Percentiles rank a stretch among this genome's conserved stretches.
Evolutionary conservation across 1,140 invertebrate species (phyloP).

Genomic region (honey bee (Apis mellifera)): DNA sequence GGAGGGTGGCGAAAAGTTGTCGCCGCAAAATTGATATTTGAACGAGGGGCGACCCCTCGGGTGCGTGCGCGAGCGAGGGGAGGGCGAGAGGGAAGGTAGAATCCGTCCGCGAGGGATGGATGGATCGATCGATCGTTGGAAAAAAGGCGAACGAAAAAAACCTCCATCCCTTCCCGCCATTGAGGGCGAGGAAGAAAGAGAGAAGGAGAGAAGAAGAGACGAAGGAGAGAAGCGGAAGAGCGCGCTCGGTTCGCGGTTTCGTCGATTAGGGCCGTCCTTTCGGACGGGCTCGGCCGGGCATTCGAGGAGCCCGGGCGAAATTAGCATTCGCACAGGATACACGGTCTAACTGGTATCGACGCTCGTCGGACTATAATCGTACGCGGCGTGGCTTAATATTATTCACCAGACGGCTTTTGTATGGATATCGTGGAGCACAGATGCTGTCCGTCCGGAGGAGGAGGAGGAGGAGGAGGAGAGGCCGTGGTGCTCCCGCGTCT

Average conservation of each 20-base stretch:
- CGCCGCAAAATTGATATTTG: constrained; percentile 75
- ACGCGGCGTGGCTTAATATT: constrained; percentile 81
- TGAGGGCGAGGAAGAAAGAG: not conserved
- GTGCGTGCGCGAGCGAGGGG: too few species aligned
- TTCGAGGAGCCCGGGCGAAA: constrained; percentile 64
- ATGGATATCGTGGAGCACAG: constrained; percentile 80
- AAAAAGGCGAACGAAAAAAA: not conserved
- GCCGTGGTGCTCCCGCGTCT: constrained; percentile 37
- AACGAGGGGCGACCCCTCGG: constrained; percentile 41
- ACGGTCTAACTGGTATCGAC: constrained; percentile 81
- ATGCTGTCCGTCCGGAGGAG: constrained; percentile 75
- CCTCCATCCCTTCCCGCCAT: too few species aligned
- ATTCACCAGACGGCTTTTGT: constrained; percentile 81
- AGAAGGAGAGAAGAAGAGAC: too few species aligned
- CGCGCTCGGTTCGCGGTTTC: constrained; percentile 33
- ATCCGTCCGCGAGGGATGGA: not conserved
- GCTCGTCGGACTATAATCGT: constrained; percentile 81
- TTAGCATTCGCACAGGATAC: constrained; percentile 82
- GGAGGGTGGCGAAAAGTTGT: constrained; percentile 66
- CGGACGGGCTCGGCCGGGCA: constrained; percentile 4
- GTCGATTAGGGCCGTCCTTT: constrained; percentile 11
- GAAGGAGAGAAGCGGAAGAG: constrained; percentile 10
- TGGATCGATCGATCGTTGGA: not conserved
- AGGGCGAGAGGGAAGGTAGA: not conserved
- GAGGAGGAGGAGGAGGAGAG: not conserved